Percentiles rank a stretch among this genome's conserved stretches.
Evolutionary conservation across 2,113 vertebrate genomes (phyloP).

Genomic region (Megaceryle maxima): DNA sequence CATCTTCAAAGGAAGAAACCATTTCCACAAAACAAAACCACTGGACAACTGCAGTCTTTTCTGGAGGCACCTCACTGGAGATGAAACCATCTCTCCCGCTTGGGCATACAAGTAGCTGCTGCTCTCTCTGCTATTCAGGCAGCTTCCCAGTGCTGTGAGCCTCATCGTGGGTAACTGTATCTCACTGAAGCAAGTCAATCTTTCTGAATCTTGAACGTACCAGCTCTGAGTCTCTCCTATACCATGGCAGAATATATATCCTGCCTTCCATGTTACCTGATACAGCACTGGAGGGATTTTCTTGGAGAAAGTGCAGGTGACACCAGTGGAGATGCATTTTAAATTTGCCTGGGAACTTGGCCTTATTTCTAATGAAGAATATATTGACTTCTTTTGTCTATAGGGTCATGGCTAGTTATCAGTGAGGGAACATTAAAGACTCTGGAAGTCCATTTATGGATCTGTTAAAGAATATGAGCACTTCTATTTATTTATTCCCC

Average conservation of each 20-base stretch:
- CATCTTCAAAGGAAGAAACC: background rate
- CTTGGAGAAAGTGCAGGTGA: background rate
- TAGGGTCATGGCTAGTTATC: background rate
- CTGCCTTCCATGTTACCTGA: background rate
- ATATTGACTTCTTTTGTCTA: background rate
- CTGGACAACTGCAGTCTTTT: background rate
- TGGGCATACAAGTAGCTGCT: background rate
- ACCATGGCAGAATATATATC: background rate
- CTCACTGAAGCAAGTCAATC: background rate
- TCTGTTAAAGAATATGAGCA: background rate
- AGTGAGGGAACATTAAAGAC: background rate
- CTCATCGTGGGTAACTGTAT: background rate
- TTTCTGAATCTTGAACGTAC: background rate
- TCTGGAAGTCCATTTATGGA: background rate
- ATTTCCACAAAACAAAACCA: background rate
- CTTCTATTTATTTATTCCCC: conserved; percentile 15
- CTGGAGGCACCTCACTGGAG: background rate
- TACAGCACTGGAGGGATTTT: background rate
- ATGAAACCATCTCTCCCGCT: background rate
- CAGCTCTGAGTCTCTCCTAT: background rate
- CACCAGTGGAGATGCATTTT: background rate
- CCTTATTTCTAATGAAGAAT: background rate
- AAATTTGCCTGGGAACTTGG: background rate
- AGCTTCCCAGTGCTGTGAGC: background rate
- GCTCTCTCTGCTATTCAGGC: background rate